Conservation (phyloP, 2,888 invertebrate genomes). For the Himalopsyche kuldschensis region DNA sequence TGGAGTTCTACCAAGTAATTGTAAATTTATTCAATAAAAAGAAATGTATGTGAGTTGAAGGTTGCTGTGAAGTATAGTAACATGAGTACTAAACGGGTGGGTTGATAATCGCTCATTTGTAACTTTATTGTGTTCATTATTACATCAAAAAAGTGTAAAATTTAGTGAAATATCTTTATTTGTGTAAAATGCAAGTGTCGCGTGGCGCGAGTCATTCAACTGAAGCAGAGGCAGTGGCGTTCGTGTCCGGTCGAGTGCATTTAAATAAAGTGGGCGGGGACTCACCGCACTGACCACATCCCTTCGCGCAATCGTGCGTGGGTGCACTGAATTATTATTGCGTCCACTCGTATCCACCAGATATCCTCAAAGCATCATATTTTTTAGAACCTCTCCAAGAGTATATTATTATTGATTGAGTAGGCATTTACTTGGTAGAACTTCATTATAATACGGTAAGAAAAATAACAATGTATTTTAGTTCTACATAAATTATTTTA, state of each 20-base stretch:
- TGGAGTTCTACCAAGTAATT: no score
- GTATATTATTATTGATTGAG: no score
- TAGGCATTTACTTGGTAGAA: no score
- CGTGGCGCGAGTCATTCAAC: background rate
- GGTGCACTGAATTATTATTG: background rate
- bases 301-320: background rate
- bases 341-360: background rate
- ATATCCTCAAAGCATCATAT: background rate
- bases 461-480: no score
- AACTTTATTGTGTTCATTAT: no score
- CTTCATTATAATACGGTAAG: no score
- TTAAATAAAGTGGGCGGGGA: background rate
- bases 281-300: background rate
- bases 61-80: no score
- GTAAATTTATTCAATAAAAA: no score
- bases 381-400: background rate
- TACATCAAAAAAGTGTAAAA: background rate
- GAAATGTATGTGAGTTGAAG: no score
- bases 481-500: no score
- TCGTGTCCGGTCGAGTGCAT: background rate
- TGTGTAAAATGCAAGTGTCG: background rate
- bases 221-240: background rate
- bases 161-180: background rate
- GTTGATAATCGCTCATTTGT: no score
- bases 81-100: no score